phyloP scores from a whole-genome alignment of 2,113 vertebrate genomes.

The Lynx canadensis region DNA sequence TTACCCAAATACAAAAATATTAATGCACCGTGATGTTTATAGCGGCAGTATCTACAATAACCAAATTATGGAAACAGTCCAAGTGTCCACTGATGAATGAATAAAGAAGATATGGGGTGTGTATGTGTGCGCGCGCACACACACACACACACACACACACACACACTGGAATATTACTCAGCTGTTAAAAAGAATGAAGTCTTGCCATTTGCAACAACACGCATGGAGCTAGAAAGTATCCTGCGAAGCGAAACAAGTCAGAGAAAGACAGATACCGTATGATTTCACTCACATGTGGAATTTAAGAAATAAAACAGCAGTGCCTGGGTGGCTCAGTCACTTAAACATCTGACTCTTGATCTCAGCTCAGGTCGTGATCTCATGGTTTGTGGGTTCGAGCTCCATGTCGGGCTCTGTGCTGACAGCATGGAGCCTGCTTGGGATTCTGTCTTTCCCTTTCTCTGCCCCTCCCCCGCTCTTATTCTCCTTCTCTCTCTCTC shows the following conservation, averaged over 20 bases:
- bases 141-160: no score
- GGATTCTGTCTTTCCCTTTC: no score
- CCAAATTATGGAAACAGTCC: not conserved
- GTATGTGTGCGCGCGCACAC: not conserved
- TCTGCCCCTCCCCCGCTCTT: no score
- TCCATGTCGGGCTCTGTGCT: no score
- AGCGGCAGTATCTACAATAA: not conserved
- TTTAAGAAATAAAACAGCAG: not conserved
- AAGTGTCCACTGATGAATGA: not conserved
- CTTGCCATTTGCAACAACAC: not conserved
- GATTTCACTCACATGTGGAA: not conserved
- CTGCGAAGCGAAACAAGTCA: not conserved
- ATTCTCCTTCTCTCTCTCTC: no score
- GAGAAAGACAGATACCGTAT: not conserved
- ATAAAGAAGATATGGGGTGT: not conserved
- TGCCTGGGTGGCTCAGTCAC: no score
- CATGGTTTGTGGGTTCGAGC: no score
- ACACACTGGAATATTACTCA: not conserved
- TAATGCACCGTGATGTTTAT: not conserved
- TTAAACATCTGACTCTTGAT: no score
- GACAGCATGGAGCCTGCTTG: no score
- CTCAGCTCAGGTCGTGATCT: no score
- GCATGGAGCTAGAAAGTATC: not conserved
- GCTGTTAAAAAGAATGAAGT: not conserved
- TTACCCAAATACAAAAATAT: not conserved